Evolutionary conservation across 2,797 vertebrate genomes (phyloP).

Genomic region (Gouania willdenowi): DNA sequence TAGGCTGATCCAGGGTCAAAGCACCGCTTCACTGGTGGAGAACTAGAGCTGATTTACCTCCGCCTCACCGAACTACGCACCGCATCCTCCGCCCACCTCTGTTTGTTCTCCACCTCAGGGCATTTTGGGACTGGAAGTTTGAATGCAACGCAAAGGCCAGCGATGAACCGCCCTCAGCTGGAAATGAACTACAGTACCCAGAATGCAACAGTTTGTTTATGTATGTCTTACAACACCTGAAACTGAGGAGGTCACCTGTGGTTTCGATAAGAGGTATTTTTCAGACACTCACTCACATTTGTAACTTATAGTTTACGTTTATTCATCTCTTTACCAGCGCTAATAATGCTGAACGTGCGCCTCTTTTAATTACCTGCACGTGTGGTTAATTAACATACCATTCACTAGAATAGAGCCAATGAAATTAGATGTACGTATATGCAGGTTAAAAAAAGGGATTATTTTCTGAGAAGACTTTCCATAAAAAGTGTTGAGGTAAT

Average conservation of each 20-base stretch:
- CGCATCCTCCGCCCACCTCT: neutral
- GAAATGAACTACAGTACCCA: constrained; percentile 58
- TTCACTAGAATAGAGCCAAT: no score
- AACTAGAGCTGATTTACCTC: constrained; percentile 20
- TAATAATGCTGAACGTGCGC: no score
- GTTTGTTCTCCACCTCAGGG: constrained; percentile 24
- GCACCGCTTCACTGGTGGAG: constrained; percentile 7
- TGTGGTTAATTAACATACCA: no score
- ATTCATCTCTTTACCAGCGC: no score
- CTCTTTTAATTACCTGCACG: no score
- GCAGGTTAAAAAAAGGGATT: no score
- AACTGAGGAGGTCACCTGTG: constrained; percentile 42
- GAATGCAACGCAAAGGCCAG: neutral
- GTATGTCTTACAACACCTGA: constrained; percentile 62
- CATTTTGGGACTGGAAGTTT: constrained; percentile 68
- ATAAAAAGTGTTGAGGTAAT: no score
- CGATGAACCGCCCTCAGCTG: neutral
- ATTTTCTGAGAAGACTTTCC: no score
- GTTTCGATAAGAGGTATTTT: constrained; percentile 67
- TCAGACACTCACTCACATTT: no score
- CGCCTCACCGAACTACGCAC: constrained; percentile 21
- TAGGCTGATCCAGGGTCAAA: constrained; percentile 25
- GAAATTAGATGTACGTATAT: no score
- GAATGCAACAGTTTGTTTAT: constrained; percentile 36
- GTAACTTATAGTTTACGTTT: no score